phyloP scores from a whole-genome alignment of 1,140 invertebrate species.

The Drosophila fuyamai region DNA sequence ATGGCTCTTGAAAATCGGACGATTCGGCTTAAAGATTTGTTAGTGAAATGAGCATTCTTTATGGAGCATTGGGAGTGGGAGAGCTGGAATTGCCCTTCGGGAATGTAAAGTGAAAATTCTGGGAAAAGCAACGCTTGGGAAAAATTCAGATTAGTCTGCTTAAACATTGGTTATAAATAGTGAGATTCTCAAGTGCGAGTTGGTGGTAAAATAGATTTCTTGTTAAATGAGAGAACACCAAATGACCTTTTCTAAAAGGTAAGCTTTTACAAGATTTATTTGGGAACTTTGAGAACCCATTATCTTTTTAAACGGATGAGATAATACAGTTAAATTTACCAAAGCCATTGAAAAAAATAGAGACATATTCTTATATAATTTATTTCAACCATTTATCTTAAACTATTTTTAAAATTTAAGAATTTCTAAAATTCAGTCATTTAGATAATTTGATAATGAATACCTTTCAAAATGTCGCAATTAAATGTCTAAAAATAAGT shows the following conservation, averaged over 20 bases:
- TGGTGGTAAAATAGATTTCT: not conserved
- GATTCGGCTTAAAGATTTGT: slow-evolving; percentile 35
- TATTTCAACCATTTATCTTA: no score
- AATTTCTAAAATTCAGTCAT: no score
- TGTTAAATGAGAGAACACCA: not conserved
- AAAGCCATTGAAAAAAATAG: no score
- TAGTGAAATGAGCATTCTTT: slow-evolving; percentile 40
- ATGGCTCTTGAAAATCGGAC: slow-evolving; percentile 10
- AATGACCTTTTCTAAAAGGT: not conserved
- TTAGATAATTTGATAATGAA: no score
- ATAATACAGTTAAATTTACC: no score
- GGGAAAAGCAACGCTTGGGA: slow-evolving; percentile 25
- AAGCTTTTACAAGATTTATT: not conserved
- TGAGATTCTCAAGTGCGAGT: not conserved
- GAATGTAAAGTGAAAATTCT: slow-evolving; percentile 27
- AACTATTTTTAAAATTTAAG: no score
- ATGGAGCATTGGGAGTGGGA: not conserved
- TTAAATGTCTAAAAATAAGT: no score
- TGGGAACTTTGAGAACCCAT: not conserved
- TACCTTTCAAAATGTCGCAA: no score
- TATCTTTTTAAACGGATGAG: not conserved
- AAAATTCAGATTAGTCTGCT: slow-evolving; percentile 30
- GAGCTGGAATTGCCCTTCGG: not conserved
- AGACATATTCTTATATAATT: no score
- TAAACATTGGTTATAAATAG: slow-evolving; percentile 9